Conservation (phyloP, 2,888 invertebrate species). For the Caenorhabditis sp. region DNA sequence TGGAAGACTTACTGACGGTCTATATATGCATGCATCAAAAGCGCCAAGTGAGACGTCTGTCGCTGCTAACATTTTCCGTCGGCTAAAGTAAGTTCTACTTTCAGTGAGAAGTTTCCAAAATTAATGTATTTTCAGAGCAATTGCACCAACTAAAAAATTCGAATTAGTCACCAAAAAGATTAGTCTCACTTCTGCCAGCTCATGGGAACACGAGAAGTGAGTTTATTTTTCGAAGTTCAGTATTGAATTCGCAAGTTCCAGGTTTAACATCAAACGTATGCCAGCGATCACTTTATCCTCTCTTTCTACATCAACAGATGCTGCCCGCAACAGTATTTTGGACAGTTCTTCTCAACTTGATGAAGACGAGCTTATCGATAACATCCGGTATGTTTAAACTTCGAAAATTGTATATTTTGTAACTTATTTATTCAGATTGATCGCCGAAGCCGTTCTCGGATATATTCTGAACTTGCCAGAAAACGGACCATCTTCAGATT, state of each 20-base stretch:
- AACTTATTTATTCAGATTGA: slow-evolving; percentile 72
- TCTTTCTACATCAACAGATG: slow-evolving; percentile 74
- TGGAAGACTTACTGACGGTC: slow-evolving; percentile 74
- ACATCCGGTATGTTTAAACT: slow-evolving; percentile 40
- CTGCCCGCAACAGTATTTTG: slow-evolving; percentile 72
- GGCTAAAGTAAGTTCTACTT: slow-evolving; percentile 19
- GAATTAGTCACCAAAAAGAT: slow-evolving; percentile 85
- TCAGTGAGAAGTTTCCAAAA: background rate
- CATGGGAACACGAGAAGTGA: slow-evolving; percentile 88
- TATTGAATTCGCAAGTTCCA: too few species aligned
- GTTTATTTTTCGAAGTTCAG: slow-evolving; percentile 77
- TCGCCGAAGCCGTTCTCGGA: slow-evolving; percentile 84
- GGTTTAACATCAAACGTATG: slow-evolving; percentile 79
- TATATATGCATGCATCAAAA: slow-evolving; percentile 93
- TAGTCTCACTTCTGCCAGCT: slow-evolving; percentile 79
- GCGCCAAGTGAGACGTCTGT: slow-evolving; percentile 86
- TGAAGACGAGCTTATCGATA: slow-evolving; percentile 64
- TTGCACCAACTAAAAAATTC: slow-evolving; percentile 44
- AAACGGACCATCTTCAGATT: slow-evolving; percentile 40
- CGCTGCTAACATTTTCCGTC: slow-evolving; percentile 72
- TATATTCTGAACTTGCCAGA: slow-evolving; percentile 74
- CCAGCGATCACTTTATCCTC: slow-evolving; percentile 90
- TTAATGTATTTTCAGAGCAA: slow-evolving; percentile 25
- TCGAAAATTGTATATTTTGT: background rate
- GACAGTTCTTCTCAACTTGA: slow-evolving; percentile 68